Percentiles rank a stretch among this genome's conserved stretches.
These are phyloP conservation scores for Tetropium fuscum DNA, from an alignment of 2,888 invertebrate genomes.

Conservation along the genomic window DNA sequence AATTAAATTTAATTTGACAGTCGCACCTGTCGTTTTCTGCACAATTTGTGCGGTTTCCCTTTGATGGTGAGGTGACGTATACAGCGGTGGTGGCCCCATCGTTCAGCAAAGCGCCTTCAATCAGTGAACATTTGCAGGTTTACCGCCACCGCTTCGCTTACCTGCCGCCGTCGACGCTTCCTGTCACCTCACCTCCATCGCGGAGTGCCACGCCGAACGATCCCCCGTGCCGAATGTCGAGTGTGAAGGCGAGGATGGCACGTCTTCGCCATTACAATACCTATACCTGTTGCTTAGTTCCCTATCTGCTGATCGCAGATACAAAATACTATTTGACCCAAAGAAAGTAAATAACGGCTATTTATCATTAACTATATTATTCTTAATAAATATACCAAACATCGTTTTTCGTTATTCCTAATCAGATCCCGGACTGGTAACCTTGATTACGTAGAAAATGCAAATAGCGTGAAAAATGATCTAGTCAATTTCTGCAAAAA, in stretches of 20 bases:
- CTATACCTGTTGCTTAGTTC: conserved; percentile 53
- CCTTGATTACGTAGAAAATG: no score
- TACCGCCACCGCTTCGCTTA: conserved; percentile 50
- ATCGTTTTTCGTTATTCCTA: no score
- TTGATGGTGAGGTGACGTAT: conserved; percentile 31
- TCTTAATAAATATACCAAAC: no score
- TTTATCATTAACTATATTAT: no score
- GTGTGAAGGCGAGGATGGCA: conserved; percentile 10
- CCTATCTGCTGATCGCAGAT: no score
- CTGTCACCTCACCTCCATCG: conserved; percentile 45
- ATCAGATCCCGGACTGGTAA: no score
- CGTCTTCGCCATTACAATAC: conserved; percentile 45
- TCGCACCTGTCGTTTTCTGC: conserved; percentile 35
- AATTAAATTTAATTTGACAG: conserved; percentile 22
- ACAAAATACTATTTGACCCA: no score
- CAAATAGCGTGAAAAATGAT: no score
- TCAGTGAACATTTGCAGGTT: conserved; percentile 52
- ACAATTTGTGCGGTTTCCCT: conserved; percentile 32
- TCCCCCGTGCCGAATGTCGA: conserved; percentile 40
- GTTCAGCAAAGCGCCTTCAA: conserved; percentile 46
- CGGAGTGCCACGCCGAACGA: conserved; percentile 24
- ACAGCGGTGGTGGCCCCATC: conserved; percentile 17
- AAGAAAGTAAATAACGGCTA: no score
- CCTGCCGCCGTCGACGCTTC: conserved; percentile 43
- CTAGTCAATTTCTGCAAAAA: no score